A percentile compares a stretch with the other conserved stretches of the same genome.
Conservation (phyloP, 2,888 invertebrate genomes). For the Spatulosminthurus flaviceps region DNA sequence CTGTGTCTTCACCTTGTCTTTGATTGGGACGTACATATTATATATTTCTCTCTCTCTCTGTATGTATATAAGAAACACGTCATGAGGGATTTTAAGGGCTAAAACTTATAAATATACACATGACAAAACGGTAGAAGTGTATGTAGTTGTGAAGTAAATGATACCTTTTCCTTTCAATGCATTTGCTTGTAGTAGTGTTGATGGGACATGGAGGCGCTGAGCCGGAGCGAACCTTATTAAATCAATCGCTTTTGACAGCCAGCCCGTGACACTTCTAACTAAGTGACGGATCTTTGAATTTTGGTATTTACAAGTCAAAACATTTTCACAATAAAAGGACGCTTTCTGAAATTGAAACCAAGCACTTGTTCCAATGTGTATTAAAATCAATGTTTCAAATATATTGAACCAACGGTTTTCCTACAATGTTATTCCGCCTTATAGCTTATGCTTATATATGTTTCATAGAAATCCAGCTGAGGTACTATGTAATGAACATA, state of each 20-base stretch:
- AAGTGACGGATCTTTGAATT: constrained; percentile 2
- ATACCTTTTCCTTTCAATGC: constrained; percentile 4
- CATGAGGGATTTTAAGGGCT: no score
- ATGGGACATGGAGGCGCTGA: constrained; percentile 35
- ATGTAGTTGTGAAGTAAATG: no score
- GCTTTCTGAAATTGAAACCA: not conserved
- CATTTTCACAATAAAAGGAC: not conserved
- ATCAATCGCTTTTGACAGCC: constrained; percentile 43
- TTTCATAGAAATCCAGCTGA: no score
- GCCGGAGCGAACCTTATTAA: constrained; percentile 33
- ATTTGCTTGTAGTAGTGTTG: not conserved
- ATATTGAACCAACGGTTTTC: no score
- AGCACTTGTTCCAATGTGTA: no score
- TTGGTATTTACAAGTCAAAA: not conserved
- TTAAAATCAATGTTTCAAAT: no score
- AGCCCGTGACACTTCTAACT: constrained; percentile 39
- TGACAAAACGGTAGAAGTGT: no score
- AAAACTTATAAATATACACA: not conserved
- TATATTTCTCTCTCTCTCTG: no score
- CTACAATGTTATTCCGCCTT: no score
- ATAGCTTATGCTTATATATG: no score
- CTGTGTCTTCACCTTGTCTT: not conserved
- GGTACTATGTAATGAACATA: no score
- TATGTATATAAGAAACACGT: no score
- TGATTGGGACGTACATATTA: not conserved